Evolutionary conservation across 1,140 invertebrate genomes (phyloP).

Genomic region (Aphelinus atriplicis): DNA sequence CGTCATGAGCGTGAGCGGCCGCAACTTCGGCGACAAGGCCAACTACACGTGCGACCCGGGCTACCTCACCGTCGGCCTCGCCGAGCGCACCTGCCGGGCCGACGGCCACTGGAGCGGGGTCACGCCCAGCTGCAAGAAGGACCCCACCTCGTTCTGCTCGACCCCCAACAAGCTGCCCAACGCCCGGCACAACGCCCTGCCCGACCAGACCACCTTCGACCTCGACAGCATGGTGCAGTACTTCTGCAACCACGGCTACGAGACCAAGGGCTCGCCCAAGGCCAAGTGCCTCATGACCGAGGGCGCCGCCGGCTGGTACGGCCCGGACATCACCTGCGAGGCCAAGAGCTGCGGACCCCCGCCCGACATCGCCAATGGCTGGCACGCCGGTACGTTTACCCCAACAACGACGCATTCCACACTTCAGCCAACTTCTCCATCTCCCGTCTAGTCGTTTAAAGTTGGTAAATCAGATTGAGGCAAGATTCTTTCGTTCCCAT

Average conservation of each 20-base stretch:
- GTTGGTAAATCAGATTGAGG: no score
- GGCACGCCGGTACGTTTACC: constrained; percentile 72
- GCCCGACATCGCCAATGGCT: constrained; percentile 87
- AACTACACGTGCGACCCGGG: constrained; percentile 87
- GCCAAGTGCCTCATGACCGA: constrained; percentile 93
- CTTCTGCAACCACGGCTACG: constrained; percentile 89
- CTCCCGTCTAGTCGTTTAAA: no score
- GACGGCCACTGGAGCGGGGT: constrained; percentile 92
- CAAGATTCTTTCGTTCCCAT: no score
- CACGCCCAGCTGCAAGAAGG: constrained; percentile 88
- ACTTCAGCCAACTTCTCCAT: not conserved
- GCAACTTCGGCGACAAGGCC: constrained; percentile 82
- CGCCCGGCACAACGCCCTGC: constrained; percentile 85
- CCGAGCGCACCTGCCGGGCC: constrained; percentile 87
- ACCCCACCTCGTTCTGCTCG: constrained; percentile 85
- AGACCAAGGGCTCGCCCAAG: constrained; percentile 82
- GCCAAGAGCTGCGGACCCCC: constrained; percentile 89
- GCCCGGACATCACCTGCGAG: constrained; percentile 94
- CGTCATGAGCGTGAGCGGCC: constrained; percentile 75
- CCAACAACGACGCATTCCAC: not conserved
- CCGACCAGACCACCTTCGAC: constrained; percentile 84
- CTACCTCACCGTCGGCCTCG: constrained; percentile 86
- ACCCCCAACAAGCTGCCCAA: constrained; percentile 87
- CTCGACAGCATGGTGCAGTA: constrained; percentile 88
- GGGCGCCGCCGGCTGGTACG: constrained; percentile 83